A percentile compares a stretch with the other conserved stretches of the same genome.
Evolutionary conservation across 37 sponge, comb jelly and placozoan species (phyloP).

Genomic region (Halisarca cf. caerulea): DNA sequence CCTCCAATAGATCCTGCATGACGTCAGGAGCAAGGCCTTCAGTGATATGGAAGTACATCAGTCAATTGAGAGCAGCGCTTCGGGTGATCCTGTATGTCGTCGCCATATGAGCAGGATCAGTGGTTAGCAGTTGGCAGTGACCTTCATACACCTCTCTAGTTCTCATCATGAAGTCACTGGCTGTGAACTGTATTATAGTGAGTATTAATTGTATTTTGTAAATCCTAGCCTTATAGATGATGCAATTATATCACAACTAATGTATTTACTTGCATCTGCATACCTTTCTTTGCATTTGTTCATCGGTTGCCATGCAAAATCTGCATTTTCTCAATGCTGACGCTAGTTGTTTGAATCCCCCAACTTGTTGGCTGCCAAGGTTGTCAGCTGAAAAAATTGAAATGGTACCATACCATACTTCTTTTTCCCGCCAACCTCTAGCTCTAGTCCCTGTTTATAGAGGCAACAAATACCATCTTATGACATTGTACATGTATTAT

Average conservation of each 20-base stretch:
- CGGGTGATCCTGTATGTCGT: slow-evolving; percentile 54
- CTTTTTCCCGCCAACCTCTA: not conserved
- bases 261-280: not conserved
- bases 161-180: not conserved
- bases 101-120: slow-evolving; percentile 7
- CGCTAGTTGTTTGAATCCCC: slow-evolving; percentile 38
- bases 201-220: not conserved
- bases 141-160: not conserved
- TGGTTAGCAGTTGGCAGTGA: not conserved
- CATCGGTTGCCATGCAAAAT: slow-evolving; percentile 36
- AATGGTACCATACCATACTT: not conserved
- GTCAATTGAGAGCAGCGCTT: slow-evolving; percentile 47
- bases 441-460: slow-evolving; percentile 4
- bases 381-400: not conserved
- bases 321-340: slow-evolving; percentile 34
- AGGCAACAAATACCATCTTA: not conserved
- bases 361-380: slow-evolving; percentile 14
- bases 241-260: too few species aligned
- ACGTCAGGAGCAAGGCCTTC: slow-evolving; percentile 66
- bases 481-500: too few species aligned
- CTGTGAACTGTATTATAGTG: not conserved
- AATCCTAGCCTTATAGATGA: too few species aligned
- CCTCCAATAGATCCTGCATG: slow-evolving; percentile 77
- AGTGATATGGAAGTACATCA: slow-evolving; percentile 59
- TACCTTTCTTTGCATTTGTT: slow-evolving; percentile 31